These are phyloP conservation scores for Channa maculata DNA, from an alignment of 2,113 vertebrate genomes.

Conservation along the genomic window DNA sequence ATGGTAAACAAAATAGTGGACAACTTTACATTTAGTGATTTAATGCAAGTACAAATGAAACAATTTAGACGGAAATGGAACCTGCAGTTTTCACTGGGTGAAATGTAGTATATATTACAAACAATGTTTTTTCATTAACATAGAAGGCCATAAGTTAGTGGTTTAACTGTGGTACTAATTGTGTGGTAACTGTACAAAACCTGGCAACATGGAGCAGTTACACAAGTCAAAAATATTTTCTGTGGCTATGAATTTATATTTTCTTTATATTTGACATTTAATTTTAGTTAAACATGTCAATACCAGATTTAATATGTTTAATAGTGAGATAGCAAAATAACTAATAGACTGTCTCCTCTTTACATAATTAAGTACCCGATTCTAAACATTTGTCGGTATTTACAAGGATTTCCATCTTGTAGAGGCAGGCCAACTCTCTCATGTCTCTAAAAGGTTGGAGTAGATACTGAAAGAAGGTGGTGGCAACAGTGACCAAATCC, in stretches of 20 bases:
- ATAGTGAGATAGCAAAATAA: background rate
- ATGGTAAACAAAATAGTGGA: background rate
- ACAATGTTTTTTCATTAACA: background rate
- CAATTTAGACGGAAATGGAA: background rate
- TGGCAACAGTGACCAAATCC: conserved; percentile 90
- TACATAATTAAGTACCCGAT: background rate
- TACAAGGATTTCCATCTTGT: conserved; percentile 94
- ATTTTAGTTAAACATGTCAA: too few species aligned
- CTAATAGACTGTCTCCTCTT: background rate
- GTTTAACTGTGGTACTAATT: too few species aligned
- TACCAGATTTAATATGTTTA: background rate
- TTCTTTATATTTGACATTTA: background rate
- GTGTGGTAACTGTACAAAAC: too few species aligned
- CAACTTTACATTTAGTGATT: background rate
- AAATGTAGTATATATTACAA: background rate
- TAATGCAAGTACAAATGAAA: too few species aligned
- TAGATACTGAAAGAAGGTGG: conserved; percentile 93
- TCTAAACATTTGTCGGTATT: background rate
- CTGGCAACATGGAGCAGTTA: too few species aligned
- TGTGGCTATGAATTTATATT: background rate
- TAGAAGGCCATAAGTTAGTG: background rate
- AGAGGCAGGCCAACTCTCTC: conserved; percentile 92
- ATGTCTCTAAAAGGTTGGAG: conserved; percentile 95
- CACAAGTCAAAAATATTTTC: background rate
- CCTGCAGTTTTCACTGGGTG: background rate